These are phyloP conservation scores for Octopus bimaculoides DNA, from an alignment of 1,140 invertebrate genomes.

Conservation along the genomic window DNA sequence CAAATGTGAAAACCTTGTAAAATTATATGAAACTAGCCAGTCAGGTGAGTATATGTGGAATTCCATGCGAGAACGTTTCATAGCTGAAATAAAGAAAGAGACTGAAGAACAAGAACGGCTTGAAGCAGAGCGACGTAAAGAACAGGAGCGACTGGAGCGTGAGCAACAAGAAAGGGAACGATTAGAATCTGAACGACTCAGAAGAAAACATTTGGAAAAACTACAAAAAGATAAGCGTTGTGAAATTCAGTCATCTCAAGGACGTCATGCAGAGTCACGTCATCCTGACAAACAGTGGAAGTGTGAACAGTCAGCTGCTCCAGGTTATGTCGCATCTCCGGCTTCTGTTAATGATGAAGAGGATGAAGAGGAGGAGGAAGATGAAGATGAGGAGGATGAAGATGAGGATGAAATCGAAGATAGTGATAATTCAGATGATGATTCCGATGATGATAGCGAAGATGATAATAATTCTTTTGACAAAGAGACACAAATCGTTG, in stretches of 20 bases:
- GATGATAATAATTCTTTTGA: slow-evolving; percentile 20
- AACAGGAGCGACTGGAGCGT: slow-evolving; percentile 22
- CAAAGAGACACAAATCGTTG: slow-evolving; percentile 38
- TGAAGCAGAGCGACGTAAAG: slow-evolving; percentile 20
- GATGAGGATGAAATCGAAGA: slow-evolving; percentile 18
- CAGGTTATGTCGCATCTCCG: no score
- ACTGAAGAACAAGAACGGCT: slow-evolving; percentile 27
- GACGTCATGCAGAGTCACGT: no score
- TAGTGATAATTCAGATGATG: slow-evolving; percentile 14
- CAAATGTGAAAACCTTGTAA: slow-evolving; percentile 30
- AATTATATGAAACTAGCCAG: slow-evolving; percentile 36
- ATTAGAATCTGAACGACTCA: background rate
- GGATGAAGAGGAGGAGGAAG: background rate
- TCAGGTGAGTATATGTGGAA: slow-evolving; percentile 45
- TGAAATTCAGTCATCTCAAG: no score
- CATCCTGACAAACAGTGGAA: no score
- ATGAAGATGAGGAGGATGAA: slow-evolving; percentile 17
- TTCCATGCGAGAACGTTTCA: slow-evolving; percentile 30
- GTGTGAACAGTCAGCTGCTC: no score
- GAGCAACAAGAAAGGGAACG: slow-evolving; percentile 20
- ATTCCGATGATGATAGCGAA: slow-evolving; percentile 26
- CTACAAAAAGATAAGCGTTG: no score
- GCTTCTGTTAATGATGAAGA: background rate
- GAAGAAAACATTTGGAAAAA: background rate
- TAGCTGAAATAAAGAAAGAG: slow-evolving; percentile 24